Evolutionary conservation across 1,140 invertebrate species (phyloP).

Genomic region (Drosophila seguyi): DNA sequence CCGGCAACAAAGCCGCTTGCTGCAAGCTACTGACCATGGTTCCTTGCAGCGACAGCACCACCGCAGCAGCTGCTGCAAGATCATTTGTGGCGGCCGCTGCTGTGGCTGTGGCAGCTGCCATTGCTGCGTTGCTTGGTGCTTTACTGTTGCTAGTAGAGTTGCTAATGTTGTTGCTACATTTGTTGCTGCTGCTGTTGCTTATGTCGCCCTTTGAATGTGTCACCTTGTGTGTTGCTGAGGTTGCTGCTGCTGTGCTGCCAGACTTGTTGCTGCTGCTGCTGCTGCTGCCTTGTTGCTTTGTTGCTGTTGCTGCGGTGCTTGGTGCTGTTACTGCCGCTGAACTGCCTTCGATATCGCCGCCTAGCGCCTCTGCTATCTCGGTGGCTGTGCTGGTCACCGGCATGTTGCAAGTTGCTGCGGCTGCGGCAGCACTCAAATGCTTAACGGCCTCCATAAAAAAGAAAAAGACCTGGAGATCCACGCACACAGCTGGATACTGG

Average conservation of each 20-base stretch:
- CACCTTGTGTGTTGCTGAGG: slow-evolving; percentile 1
- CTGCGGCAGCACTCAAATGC: slow-evolving; percentile 75
- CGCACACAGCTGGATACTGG: slow-evolving; percentile 81
- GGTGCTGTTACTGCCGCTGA: slow-evolving; percentile 7
- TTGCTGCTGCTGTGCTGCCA: slow-evolving; percentile 14
- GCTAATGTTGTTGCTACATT: slow-evolving; percentile 15
- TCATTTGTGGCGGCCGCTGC: slow-evolving; percentile 77
- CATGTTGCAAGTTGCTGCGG: slow-evolving; percentile 41
- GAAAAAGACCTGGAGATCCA: slow-evolving; percentile 63
- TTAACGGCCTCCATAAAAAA: slow-evolving; percentile 79
- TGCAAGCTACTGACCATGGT: slow-evolving; percentile 91
- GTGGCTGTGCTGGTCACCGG: slow-evolving; percentile 24
- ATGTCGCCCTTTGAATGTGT: slow-evolving; percentile 1
- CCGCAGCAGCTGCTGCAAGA: slow-evolving; percentile 85
- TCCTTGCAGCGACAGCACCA: slow-evolving; percentile 91
- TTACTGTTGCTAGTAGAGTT: slow-evolving; percentile 22
- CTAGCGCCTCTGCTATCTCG: slow-evolving; percentile 26
- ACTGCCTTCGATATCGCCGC: slow-evolving; percentile 21
- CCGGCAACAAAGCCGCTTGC: slow-evolving; percentile 90
- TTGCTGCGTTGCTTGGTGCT: slow-evolving; percentile 57
- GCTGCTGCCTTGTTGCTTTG: slow-evolving; percentile 13
- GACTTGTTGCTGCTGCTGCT: slow-evolving; percentile 24
- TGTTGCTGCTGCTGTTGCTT: slow-evolving; percentile 14
- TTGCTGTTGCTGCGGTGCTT: slow-evolving; percentile 10
- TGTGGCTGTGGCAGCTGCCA: slow-evolving; percentile 67